Percentiles rank a stretch among this genome's conserved stretches.
These are phyloP conservation scores for Drosophila sordidula DNA, from an alignment of 2,888 invertebrate species.

Conservation along the genomic window DNA sequence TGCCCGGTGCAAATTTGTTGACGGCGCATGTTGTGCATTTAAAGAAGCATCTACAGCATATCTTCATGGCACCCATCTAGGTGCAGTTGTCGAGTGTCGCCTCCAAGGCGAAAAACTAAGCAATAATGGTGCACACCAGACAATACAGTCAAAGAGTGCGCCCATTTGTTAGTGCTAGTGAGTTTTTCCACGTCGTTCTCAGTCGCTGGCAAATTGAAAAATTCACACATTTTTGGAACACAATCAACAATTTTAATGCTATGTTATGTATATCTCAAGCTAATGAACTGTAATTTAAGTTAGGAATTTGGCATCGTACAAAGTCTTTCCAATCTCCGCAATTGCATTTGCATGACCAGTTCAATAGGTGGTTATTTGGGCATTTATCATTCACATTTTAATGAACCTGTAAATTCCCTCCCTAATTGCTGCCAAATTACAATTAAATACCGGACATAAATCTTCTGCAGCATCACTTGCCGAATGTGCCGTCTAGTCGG, in stretches of 20 bases:
- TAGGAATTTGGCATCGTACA: neutral
- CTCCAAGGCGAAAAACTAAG: constrained; percentile 1
- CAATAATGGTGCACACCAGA: neutral
- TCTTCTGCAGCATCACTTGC: constrained; percentile 12
- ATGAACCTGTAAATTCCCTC: constrained; percentile 51
- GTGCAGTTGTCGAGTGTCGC: constrained; percentile 2
- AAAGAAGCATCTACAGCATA: constrained; percentile 32
- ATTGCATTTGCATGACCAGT: constrained; percentile 17
- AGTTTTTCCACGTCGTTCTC: neutral
- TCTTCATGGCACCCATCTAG: constrained; percentile 2
- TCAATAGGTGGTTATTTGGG: constrained; percentile 3
- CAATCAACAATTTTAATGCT: neutral
- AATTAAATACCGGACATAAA: constrained; percentile 48
- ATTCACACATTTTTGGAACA: neutral
- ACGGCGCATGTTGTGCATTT: constrained; percentile 73
- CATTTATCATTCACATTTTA: constrained; percentile 23
- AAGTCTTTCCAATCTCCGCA: neutral
- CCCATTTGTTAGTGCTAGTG: neutral
- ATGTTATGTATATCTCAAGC: constrained; percentile 8
- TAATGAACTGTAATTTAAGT: constrained; percentile 21
- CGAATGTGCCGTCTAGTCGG: neutral
- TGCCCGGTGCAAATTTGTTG: constrained; percentile 73
- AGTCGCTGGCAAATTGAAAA: neutral
- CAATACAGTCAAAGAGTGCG: neutral
- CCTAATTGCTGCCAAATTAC: constrained; percentile 58